These are phyloP conservation scores for Baronia brevicornis DNA, from an alignment of 2,888 invertebrate genomes.

Conservation along the genomic window DNA sequence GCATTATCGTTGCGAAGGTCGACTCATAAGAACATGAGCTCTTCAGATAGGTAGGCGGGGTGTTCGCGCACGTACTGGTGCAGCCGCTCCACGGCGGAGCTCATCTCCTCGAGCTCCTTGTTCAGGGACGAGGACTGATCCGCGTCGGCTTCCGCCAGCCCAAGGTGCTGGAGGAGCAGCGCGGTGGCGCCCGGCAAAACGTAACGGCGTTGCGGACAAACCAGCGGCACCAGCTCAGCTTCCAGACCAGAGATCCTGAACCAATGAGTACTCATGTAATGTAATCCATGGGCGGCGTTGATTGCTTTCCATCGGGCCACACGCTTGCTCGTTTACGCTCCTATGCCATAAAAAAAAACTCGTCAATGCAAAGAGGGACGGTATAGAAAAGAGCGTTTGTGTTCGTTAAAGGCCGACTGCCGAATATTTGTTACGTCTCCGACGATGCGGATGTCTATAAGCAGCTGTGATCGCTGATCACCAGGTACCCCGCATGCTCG, in stretches of 20 bases:
- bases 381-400: no score
- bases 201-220: slow-evolving; percentile 53
- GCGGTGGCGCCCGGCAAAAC: slow-evolving; percentile 36
- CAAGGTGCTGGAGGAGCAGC: slow-evolving; percentile 31
- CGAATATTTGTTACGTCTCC: no score
- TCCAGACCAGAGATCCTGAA: slow-evolving; percentile 30
- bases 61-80: slow-evolving; percentile 23
- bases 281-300: neutral
- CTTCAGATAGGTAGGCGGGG: slow-evolving; percentile 41
- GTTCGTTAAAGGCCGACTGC: no score
- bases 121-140: slow-evolving; percentile 2
- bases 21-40: slow-evolving; percentile 27
- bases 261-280: neutral
- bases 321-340: no score
- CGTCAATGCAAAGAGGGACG: no score
- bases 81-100: slow-evolving; percentile 6
- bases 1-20: no score
- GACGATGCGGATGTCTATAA: no score
- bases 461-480: no score
- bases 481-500: no score
- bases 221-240: slow-evolving; percentile 33
- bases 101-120: neutral
- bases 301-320: neutral
- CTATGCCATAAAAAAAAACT: no score
- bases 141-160: slow-evolving; percentile 10